These are phyloP conservation scores for Schizopygopsis pylzovi DNA, from an alignment of 2,797 vertebrate species.

Conservation along the genomic window DNA sequence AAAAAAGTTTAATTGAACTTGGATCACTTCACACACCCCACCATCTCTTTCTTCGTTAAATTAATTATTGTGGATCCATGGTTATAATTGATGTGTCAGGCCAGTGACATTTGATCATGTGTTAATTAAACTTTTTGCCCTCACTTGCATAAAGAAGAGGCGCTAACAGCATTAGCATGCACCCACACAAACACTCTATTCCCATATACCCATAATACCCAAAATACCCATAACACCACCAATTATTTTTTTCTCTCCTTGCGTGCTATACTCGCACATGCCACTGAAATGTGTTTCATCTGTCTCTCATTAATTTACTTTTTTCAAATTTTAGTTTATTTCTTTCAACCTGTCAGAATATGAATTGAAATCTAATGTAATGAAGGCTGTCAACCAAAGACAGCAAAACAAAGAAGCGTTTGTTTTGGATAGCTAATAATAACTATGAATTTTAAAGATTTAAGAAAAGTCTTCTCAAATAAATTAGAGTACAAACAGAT, in stretches of 20 bases:
- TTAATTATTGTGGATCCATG: slow-evolving; percentile 10
- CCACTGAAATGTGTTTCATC: slow-evolving; percentile 13
- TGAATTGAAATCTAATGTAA: slow-evolving; percentile 4
- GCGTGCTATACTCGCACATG: neutral
- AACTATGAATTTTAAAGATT: slow-evolving; percentile 3
- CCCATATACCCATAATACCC: neutral
- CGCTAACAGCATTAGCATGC: slow-evolving; percentile 4
- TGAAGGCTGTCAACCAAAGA: slow-evolving; percentile 28
- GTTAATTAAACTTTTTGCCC: slow-evolving; percentile 41
- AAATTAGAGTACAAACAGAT: slow-evolving; percentile 7
- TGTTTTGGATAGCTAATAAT: slow-evolving; percentile 32
- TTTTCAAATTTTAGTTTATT: neutral
- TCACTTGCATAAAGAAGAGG: slow-evolving; percentile 19
- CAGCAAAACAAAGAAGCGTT: slow-evolving; percentile 6
- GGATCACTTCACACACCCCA: neutral
- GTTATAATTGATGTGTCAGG: slow-evolving; percentile 11
- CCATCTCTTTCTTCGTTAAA: neutral
- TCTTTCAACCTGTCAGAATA: slow-evolving; percentile 26
- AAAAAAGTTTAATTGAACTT: slow-evolving; percentile 10
- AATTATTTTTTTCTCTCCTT: neutral
- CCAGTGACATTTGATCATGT: slow-evolving; percentile 18
- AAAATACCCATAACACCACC: neutral
- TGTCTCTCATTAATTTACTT: slow-evolving; percentile 2
- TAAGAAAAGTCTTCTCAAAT: slow-evolving; percentile 5
- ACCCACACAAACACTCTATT: slow-evolving; percentile 17